A percentile compares a stretch with the other conserved stretches of the same genome.
Evolutionary conservation across 2,797 vertebrate genomes (phyloP).

Genomic region (Girardinus metallicus): DNA sequence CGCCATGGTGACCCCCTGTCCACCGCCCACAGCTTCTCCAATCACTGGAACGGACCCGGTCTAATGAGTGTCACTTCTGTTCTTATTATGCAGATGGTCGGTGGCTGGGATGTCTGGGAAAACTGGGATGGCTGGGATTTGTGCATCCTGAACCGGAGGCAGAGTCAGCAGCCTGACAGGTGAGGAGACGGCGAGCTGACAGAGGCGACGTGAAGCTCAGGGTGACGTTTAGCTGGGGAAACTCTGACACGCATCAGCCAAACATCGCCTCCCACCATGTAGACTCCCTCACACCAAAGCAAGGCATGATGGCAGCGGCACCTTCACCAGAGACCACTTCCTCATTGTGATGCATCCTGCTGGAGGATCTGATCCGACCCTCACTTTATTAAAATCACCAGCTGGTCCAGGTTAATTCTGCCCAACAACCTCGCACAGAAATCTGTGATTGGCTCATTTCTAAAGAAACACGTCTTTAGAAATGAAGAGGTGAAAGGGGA

Average conservation of each 20-base stretch:
- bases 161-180: slow-evolving; percentile 1
- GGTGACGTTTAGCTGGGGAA: slow-evolving; percentile 1
- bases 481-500: no score
- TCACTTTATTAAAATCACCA: background rate
- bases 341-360: background rate
- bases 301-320: background rate
- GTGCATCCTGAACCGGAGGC: background rate
- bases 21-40: background rate
- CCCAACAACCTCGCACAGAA: background rate
- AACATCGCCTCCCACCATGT: slow-evolving; percentile 5
- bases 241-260: background rate
- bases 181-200: slow-evolving; percentile 4
- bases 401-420: background rate
- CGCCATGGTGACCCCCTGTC: background rate
- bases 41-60: background rate
- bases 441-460: background rate
- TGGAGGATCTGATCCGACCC: background rate
- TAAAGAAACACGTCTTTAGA: background rate
- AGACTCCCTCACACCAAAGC: background rate
- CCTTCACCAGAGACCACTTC: background rate
- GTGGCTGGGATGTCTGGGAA: background rate
- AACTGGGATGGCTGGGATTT: background rate
- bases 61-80: slow-evolving; percentile 1
- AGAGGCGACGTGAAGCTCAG: slow-evolving; percentile 3
- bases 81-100: slow-evolving; percentile 4